These are phyloP conservation scores for Nautilus pompilius DNA, from an alignment of 1,140 invertebrate genomes.

Conservation along the genomic window DNA sequence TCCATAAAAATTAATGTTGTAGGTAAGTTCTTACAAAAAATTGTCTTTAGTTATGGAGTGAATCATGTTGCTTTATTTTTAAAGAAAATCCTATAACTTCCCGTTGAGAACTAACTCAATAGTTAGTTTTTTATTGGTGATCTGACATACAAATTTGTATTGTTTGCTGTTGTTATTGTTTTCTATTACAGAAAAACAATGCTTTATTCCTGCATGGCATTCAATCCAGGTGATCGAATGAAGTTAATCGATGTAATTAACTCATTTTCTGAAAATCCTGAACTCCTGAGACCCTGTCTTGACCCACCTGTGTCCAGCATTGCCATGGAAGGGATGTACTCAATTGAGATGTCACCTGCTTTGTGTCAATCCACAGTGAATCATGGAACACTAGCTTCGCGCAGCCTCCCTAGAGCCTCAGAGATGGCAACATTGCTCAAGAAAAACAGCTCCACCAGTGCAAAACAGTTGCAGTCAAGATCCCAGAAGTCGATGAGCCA, in stretches of 20 bases:
- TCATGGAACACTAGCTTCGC: slow-evolving; percentile 4
- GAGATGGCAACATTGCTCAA: not conserved
- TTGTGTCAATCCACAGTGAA: slow-evolving; percentile 32
- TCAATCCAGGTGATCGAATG: slow-evolving; percentile 68
- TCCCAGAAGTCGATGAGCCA: not conserved
- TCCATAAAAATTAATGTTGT: too few species aligned
- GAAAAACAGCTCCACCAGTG: not conserved
- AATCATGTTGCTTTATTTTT: too few species aligned
- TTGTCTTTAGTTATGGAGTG: too few species aligned
- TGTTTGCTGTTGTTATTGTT: not conserved
- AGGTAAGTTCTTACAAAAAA: too few species aligned
- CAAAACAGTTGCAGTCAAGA: not conserved
- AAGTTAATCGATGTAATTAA: slow-evolving; percentile 75
- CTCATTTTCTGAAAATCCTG: slow-evolving; percentile 71
- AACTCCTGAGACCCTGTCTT: slow-evolving; percentile 74
- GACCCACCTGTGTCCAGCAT: slow-evolving; percentile 74
- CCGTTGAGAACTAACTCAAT: too few species aligned
- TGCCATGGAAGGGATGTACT: slow-evolving; percentile 63
- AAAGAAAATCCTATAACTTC: too few species aligned
- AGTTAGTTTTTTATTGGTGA: too few species aligned
- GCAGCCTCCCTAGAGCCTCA: not conserved
- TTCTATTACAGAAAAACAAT: slow-evolving; percentile 64
- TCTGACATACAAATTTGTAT: too few species aligned
- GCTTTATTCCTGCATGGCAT: slow-evolving; percentile 74
- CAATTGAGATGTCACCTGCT: slow-evolving; percentile 56